Evolutionary conservation across 2,113 vertebrate species (phyloP), one percentile per base, ranked within the genome.

Genomic region (Geococcyx californianus): DNA sequence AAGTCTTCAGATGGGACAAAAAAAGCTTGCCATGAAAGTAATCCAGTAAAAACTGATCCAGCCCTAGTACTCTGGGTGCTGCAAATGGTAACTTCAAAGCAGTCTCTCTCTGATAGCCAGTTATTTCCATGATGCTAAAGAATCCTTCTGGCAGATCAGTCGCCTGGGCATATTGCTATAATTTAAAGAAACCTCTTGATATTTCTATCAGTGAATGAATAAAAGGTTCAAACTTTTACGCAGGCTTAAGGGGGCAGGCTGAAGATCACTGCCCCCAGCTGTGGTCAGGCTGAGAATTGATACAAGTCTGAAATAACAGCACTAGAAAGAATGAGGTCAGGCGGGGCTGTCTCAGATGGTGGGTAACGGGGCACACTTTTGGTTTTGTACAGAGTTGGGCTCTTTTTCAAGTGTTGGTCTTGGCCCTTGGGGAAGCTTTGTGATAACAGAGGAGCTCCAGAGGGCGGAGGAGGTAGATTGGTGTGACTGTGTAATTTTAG

Each of bases 381-480:
- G 82, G 95, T 97, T 98, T 98, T 15, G 12, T 98, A 98, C 98
- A 97, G 98, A 98, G 93, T 96, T 89, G 85, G 80, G 80, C 83
- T 96, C 78, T 95, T 96, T 97, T 97, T 96, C 92, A 82, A 84
- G 76, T 94, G 94, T 88, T 98, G 97, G 97, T 97, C 84, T 96
- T 97, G 96, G 94, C 97, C 97, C 97, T 98, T 97, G 94, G 93
- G 94, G 92, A 89, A 87, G 52, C 87, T 97, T 95, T 96, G 72
- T 91, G 78, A 91, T 95, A 91, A 75, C 9, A 54, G 73, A 93
- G 80, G 58, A 60, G 68, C 54, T 90, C 55, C 19, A 4, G 54
- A 83, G 78, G 68, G 42, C 51, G 63, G 72, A 86, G 58, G 58
- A 94, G 73, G 66, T 94, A 83, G 85, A 77, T 90, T 77, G 89